phyloP scores from a whole-genome alignment of 2,888 invertebrate genomes.

The Phytoseiulus persimilis region DNA sequence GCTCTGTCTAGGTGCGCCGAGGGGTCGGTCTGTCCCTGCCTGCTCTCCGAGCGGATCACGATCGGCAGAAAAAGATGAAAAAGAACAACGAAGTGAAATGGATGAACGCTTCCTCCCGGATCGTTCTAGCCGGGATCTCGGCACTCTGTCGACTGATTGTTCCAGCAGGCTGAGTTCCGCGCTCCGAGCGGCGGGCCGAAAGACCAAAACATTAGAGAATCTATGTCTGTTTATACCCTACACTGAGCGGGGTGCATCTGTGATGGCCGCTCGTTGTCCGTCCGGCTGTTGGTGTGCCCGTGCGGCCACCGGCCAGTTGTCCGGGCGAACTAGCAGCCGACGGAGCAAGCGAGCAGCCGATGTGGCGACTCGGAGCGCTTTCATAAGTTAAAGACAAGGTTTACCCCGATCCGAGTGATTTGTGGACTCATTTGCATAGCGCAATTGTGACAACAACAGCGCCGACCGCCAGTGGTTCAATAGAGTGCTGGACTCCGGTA shows the following conservation, averaged over 20 bases:
- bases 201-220: not conserved
- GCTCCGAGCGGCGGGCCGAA: not conserved
- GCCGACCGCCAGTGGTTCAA: not conserved
- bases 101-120: not conserved
- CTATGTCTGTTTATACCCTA: not conserved
- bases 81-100: not conserved
- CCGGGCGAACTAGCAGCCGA: too few relatives aligned
- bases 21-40: not conserved
- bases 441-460: not conserved
- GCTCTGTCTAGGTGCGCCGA: not conserved
- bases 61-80: not conserved
- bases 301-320: not conserved
- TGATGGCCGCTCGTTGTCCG: not conserved
- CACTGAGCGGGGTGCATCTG: slow-evolving; percentile 5
- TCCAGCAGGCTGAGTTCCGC: not conserved
- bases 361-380: not conserved
- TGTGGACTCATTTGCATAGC: not conserved
- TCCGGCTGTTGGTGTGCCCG: not conserved
- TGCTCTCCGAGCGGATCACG: not conserved
- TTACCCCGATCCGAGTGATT: not conserved
- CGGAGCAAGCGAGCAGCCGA: not conserved
- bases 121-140: not conserved
- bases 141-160: not conserved
- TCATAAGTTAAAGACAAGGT: not conserved
- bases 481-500: not conserved